Evolutionary conservation across 2,888 invertebrate genomes (phyloP), one percentile per base, ranked within the genome.

Genomic region (Nebria brevicollis): DNA sequence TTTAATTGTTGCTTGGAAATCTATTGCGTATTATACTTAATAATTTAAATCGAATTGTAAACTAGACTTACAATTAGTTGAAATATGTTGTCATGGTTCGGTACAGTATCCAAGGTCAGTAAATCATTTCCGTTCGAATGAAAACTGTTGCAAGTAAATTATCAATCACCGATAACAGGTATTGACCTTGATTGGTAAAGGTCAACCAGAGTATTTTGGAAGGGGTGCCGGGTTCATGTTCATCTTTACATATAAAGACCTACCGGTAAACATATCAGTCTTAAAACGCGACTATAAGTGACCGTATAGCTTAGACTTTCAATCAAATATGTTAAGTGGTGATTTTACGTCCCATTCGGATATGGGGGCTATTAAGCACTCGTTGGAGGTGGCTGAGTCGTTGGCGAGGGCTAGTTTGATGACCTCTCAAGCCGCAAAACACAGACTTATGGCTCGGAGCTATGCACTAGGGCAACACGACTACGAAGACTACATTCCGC

Each of bases 341-440:
- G 26, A 65, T 25, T 0, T 66, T 34, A 5, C 34, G 34, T 34
- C 34, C 34, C 34, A 34, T 3, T 6, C 66, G 34, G 81, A 77
- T 43, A 42, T 83, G 42, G 76, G 78, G 13, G 73, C 75, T 8
- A 88, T 90, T 84, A 88, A 89, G 82, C 90, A 91, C 86, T 90
- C 91, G 83, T 88, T 91, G 84, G 90, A 88, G 20, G 87, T 92
- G 83, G 92, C 92, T 82, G 93, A 93, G 87, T 90, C 91, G 73
- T 87, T 93, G 84, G 91, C 92, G 74, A 90, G 89, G 85, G 91
- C 91, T 83, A 91, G 90, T 86, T 88, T 91, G 87, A 89, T 92
- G 90, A 92, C 92, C 84, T 91, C 92, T 80, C 90, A 91, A 20
- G 90, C 91, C 54, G 92, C 91, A 77, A 90, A 90, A 85, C 89